Base-by-base conservation (phyloP, 2,888 invertebrate species). In the Creontiades dilutus region DNA sequence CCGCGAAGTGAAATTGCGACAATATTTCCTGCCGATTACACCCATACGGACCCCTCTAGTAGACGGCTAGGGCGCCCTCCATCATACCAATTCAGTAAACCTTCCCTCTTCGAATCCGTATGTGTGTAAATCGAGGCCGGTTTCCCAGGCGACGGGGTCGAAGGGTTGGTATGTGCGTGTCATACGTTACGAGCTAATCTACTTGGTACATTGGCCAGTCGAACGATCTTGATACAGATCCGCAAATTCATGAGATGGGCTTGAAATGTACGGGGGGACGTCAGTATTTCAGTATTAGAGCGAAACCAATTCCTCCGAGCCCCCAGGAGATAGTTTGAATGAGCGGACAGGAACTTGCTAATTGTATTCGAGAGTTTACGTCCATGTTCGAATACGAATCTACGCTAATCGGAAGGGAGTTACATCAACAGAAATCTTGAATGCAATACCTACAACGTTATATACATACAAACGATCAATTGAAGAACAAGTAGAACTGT, bases 1-100 rank as follows among this genome's bases (percentile, higher is more conserved):
- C 85, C 28, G 57, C 57, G 85, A 61, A 85, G 85, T 85, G 85
- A 85, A 85, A 85, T 85, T 85, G 85, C 85, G 52, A 52, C 85
- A 57, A 85, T 85, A 85, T 85, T 85, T 85, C 85, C 85, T 28
- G 85, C 14, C 85, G 85, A 85, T 85, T 85, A 57, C 85, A 85
- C 85, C 85, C 85, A 57, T 85, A 85, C 28, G 85, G 37, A 55
- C 61, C 61, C 78, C 46, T 37, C 37, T 0, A 16, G 78, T 37
- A 46, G 46, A 78, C 9, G 46, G 78, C 68, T 23, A 68, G 9
- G 5, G 37, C 78, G 16, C 78, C 78, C 78, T 78, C 28, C 37
- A 13, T 76, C 76, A 76, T 76, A 37, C 76, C 76, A 57, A 57
- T 57, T 57, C 19, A 57, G n/a, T 57, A 57, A 16, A 5, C 57